A percentile compares a stretch with the other conserved stretches of the same genome.
phyloP scores from a whole-genome alignment of 2,797 vertebrate species.

The Dicrostonyx torquatus region DNA sequence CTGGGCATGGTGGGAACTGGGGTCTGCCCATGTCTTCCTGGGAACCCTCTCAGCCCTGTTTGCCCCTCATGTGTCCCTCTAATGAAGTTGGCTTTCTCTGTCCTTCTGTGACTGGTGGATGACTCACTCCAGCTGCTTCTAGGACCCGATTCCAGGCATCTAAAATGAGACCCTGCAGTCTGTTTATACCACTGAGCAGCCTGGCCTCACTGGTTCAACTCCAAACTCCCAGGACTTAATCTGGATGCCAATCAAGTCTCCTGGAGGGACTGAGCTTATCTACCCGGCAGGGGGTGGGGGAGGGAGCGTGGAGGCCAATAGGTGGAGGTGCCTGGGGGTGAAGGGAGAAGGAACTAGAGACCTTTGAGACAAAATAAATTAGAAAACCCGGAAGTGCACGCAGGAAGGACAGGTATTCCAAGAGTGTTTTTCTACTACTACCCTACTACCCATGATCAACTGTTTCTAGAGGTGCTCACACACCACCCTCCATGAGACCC shows the following conservation, averaged over 20 bases:
- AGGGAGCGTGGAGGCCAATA: neutral
- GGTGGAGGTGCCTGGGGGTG: neutral
- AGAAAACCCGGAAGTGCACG: neutral
- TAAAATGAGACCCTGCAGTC: neutral
- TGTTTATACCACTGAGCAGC: neutral
- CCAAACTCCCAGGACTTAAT: conserved; percentile 43
- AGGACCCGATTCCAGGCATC: neutral
- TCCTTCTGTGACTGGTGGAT: neutral
- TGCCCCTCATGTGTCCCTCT: neutral
- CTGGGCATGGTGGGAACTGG: neutral
- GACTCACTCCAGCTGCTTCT: neutral
- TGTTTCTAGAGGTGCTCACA: neutral
- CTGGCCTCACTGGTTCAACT: neutral
- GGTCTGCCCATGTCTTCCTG: neutral
- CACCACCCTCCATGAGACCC: neutral
- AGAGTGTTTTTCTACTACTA: neutral
- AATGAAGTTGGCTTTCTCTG: neutral
- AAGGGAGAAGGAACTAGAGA: neutral
- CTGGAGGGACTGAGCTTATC: neutral
- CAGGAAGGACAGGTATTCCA: neutral
- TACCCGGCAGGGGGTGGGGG: neutral
- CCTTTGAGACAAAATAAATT: neutral
- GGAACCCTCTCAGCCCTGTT: neutral
- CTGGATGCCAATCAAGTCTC: neutral
- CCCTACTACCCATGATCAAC: neutral